Percentiles rank a stretch among this genome's conserved stretches.
phyloP scores from a whole-genome alignment of 2,888 invertebrate species.

The Troides oblongomaculatus region DNA sequence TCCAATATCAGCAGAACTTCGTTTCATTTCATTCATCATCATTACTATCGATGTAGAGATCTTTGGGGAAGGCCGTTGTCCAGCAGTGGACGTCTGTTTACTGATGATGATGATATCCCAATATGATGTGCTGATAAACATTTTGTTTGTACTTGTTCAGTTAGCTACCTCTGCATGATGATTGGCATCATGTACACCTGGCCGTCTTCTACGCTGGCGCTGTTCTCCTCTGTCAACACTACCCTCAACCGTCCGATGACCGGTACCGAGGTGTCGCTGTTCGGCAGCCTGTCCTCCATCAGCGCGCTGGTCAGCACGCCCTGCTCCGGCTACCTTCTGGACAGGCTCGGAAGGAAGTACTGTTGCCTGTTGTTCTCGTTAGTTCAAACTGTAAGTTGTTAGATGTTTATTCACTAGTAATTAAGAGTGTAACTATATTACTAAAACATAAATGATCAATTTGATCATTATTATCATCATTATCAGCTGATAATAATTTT shows the following conservation, averaged over 20 bases:
- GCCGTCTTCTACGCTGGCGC: conserved; percentile 56
- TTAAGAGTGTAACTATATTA: too few species aligned
- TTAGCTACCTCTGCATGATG: conserved; percentile 50
- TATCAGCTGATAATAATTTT: too few species aligned
- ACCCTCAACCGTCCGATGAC: conserved; percentile 58
- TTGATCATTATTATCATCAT: too few species aligned
- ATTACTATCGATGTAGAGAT: too few species aligned
- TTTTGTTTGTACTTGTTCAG: conserved; percentile 33
- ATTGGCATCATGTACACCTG: conserved; percentile 57
- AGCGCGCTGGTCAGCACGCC: conserved; percentile 54
- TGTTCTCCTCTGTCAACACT: conserved; percentile 56
- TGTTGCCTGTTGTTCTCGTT: conserved; percentile 42
- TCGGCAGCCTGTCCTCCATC: conserved; percentile 57
- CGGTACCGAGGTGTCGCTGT: conserved; percentile 49
- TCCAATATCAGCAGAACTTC: too few species aligned
- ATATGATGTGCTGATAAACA: too few species aligned
- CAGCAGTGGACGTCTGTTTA: too few species aligned
- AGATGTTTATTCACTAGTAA: too few species aligned
- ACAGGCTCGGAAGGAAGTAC: conserved; percentile 53
- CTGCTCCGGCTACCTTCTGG: conserved; percentile 44
- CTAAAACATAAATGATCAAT: too few species aligned
- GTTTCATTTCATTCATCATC: too few species aligned
- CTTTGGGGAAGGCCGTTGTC: too few species aligned
- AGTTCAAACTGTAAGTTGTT: conserved; percentile 48
- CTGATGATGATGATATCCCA: too few species aligned